Evolutionary conservation across 1,140 invertebrate genomes (phyloP).

Genomic region (Pogonus chalceus): DNA sequence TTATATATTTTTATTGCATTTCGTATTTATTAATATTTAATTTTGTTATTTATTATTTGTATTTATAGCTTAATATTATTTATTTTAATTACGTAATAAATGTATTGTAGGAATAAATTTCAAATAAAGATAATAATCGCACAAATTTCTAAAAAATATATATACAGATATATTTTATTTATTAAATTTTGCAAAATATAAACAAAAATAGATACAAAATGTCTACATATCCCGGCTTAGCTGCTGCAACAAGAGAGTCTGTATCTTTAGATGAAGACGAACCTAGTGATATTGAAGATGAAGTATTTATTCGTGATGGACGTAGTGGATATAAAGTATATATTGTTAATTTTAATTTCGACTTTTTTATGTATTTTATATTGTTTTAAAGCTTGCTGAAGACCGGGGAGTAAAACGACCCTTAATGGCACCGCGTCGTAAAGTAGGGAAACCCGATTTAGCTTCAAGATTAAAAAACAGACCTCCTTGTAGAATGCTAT

Average conservation of each 20-base stretch:
- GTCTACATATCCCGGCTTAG: slow-evolving; percentile 31
- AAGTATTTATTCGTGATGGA: slow-evolving; percentile 65
- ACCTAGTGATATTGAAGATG: slow-evolving; percentile 60
- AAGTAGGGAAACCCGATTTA: slow-evolving; percentile 32
- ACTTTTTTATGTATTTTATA: too few relatives aligned
- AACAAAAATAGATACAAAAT: slow-evolving; percentile 22
- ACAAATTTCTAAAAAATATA: too few relatives aligned
- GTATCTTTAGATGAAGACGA: slow-evolving; percentile 44
- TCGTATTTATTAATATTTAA: too few relatives aligned
- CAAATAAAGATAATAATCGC: too few relatives aligned
- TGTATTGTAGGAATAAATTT: too few relatives aligned
- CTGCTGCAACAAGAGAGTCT: slow-evolving; percentile 31
- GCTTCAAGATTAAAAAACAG: slow-evolving; percentile 38
- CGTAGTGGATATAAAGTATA: slow-evolving; percentile 43
- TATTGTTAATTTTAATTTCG: too few relatives aligned
- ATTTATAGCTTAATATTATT: too few relatives aligned
- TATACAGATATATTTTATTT: neutral
- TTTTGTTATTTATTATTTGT: too few relatives aligned
- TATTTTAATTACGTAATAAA: too few relatives aligned
- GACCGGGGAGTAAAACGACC: slow-evolving; percentile 61
- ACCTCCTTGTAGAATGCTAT: slow-evolving; percentile 43
- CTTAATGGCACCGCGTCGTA: slow-evolving; percentile 61
- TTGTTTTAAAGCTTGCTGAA: slow-evolving; percentile 56
- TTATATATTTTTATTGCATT: too few relatives aligned
- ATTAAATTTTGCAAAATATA: neutral